phyloP scores from a whole-genome alignment of 2,888 invertebrate species.

The Eupeodes luniger region DNA sequence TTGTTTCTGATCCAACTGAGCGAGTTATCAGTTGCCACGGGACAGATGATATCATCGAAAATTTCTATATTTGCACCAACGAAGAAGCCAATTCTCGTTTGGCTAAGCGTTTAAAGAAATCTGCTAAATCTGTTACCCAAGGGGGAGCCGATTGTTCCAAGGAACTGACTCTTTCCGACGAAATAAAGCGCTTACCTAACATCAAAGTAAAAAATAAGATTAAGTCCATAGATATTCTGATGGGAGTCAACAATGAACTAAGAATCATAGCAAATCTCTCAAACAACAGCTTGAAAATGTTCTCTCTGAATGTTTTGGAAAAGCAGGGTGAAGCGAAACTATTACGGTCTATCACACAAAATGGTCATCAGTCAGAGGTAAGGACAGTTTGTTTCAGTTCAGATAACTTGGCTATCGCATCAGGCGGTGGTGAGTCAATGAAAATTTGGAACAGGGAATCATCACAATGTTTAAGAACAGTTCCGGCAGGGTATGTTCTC shows the following conservation, averaged over 20 bases:
- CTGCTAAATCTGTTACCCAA: slow-evolving; percentile 84
- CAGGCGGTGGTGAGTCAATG: slow-evolving; percentile 93
- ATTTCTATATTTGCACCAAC: slow-evolving; percentile 91
- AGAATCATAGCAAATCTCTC: slow-evolving; percentile 88
- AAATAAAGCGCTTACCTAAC: slow-evolving; percentile 88
- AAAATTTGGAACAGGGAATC: slow-evolving; percentile 95
- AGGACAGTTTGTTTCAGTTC: slow-evolving; percentile 94
- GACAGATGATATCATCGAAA: slow-evolving; percentile 91
- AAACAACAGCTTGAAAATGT: slow-evolving; percentile 91
- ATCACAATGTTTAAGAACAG: slow-evolving; percentile 89
- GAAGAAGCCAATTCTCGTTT: slow-evolving; percentile 89
- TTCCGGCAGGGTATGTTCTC: slow-evolving; percentile 88
- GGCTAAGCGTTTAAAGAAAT: slow-evolving; percentile 91
- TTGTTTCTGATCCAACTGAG: slow-evolving; percentile 90
- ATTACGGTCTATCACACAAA: slow-evolving; percentile 88
- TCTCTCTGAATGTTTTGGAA: slow-evolving; percentile 85
- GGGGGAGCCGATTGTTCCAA: slow-evolving; percentile 81
- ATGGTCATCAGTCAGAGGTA: slow-evolving; percentile 96
- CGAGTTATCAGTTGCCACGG: slow-evolving; percentile 93
- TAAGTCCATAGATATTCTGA: slow-evolving; percentile 89
- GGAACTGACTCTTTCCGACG: slow-evolving; percentile 88
- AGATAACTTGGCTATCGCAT: slow-evolving; percentile 93
- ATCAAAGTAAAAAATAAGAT: slow-evolving; percentile 89
- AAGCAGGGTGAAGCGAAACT: slow-evolving; percentile 85
- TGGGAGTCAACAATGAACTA: slow-evolving; percentile 90